Base-by-base conservation (phyloP, 2,113 vertebrate genomes). In the Pelusios castaneus region DNA sequence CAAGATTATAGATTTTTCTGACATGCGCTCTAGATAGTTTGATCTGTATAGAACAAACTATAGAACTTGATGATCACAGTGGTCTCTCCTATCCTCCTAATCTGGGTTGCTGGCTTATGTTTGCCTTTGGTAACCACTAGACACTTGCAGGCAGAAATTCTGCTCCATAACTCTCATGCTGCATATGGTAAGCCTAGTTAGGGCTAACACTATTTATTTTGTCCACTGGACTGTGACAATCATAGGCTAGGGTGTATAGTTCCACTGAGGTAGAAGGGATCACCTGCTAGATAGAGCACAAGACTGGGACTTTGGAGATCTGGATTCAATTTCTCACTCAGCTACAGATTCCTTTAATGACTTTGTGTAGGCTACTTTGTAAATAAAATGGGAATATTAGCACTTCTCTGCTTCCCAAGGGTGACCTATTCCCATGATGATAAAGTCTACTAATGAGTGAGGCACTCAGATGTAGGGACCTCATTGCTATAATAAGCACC, bases 201-300 rank as follows among this genome's bases (percentile, higher is more conserved):
- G 82, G 67, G n/a, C 38, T 63, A 34, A 67, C 31, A 89, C 63
- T 13, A 11, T 54, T 13, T 4, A 43, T 87, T 38, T 27, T 82
- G 43, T 82, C 27, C 21, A 10, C 13, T 76, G 31, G 73, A 13
- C 52, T 89, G 41, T 0, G 52, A 41, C 85, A 89, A 82, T 67
- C 56, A 75, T 22, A 21, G 63, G 47, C 6, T 78, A 21, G 0
- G 0, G 9, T 47, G 11, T 51, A 34, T 73, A 89, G 21, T 27
- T 45, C 38, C 38, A 63, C 14, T n/a, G 63, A 63, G 17, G 3
- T 89, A 79, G 73, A 58, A 52, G 17, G n/a, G 16, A 13, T 56
- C n/a, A 70, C 63, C n/a, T 70, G 19, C n/a, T 70, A 38, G 63
- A 22, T 70, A 70, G n/a, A 6, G 49, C 52, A 31, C 0, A 0